Evolutionary conservation across 2,888 invertebrate species (phyloP), one percentile per base, ranked within the genome.

Genomic region (Pachycephus smyrnensis): DNA sequence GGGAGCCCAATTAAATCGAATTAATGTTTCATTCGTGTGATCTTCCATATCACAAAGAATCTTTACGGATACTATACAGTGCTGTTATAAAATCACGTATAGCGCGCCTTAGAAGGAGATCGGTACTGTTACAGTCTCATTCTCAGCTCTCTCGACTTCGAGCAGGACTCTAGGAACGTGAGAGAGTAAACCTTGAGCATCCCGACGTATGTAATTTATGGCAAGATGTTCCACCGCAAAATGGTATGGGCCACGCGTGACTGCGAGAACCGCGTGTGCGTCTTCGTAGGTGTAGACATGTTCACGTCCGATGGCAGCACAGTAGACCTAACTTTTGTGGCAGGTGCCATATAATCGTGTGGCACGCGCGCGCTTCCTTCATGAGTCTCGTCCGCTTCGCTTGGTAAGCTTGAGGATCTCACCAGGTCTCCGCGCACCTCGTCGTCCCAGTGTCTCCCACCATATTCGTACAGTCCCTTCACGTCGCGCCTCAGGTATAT

Each of bases 341-440:
- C 87, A 88, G 87, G 86, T 86, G 87, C 80, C 84, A 82, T 81
- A 80, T 84, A 86, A 86, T 83, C 84, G 86, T 84, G 85, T 86
- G 85, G 88, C 86, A 86, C 86, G 87, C 84, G 84, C 87, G 69
- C 78, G 84, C 85, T 79, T 79, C 78, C 79, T 78, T 80, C 69
- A 30, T 23, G 55, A 40, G 40, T 40, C 40, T 12, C 73, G 35
- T n/a, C 73, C 76, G 73, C 35, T 32, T 32, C 76, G 76, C n/a
- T 32, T 32, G 69, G 69, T 30, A 30, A 31, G 71, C 12, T 71
- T 68, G 11, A 31, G 36, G 12, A 33, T 36, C 74, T 74, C 74
- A 40, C 31, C 30, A 30, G 75, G 32, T 40, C 68, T 37, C 40
- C 74, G 35, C 75, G 12, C 75, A 23, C 75, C 40, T 55, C 68